Evolutionary conservation across 2,888 invertebrate species (phyloP), one percentile per base, ranked within the genome.

Genomic region (Tachina grossa): DNA sequence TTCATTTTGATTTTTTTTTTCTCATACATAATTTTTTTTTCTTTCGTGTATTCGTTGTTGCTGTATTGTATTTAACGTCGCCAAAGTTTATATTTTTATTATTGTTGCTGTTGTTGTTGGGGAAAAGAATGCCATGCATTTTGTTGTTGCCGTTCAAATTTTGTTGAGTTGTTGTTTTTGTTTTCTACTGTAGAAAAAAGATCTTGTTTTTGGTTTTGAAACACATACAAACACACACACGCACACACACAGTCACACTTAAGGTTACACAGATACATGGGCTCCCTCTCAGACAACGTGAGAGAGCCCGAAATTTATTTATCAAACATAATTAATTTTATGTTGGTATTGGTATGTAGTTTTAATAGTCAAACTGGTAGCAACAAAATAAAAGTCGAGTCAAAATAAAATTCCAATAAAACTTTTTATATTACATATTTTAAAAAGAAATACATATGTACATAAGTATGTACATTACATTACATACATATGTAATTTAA

Each of bases 71-170:
- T 77, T 82, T 83, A 76, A 87, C 88, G 87, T 85, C 76, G 83
- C 82, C 80, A 86, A 84, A 79, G 88, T 89, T 87, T 87, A 85
- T 89, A 83, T 79, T 77, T 68, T 79, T 80, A 51, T 81, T 85
- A 78, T 85, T 85, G 83, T 85, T 83, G 84, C 88, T 89, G 43
- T 91, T 31, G 31, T 91, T 91, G 90, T 91, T 91, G 92, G 89
- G 87, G 90, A 88, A 91, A 91, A 91, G 91, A 91, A 91, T 91
- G 91, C 88, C 88, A 90, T 90, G 88, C 88, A 89, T 88, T 90
- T 89, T 89, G 89, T 90, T 91, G 90, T 88, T 88, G 88, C 84
- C 77, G 82, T 74, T 79, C 53, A 79, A 68, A 78, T 83, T 85
- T 81, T 72, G 49, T 81, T 74, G n/a, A 45, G 19, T 75, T 80